These are phyloP conservation scores for Haemorhous mexicanus DNA, from an alignment of 2,113 vertebrate species.

Conservation along the genomic window DNA sequence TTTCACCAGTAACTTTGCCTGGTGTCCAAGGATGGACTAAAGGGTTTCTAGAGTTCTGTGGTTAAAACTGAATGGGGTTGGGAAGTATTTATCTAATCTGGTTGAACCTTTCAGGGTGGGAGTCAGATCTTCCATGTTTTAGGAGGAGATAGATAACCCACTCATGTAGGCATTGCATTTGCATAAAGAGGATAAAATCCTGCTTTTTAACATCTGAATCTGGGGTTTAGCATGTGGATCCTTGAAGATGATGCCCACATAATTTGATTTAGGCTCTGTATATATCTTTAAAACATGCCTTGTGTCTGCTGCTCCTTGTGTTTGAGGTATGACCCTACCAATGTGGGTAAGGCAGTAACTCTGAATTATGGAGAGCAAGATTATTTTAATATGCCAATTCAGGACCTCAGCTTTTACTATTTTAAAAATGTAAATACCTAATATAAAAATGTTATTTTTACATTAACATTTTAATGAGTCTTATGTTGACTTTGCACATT, in stretches of 20 bases:
- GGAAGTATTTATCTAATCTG: background rate
- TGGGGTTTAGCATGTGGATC: background rate
- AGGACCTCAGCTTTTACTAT: background rate
- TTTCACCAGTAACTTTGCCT: background rate
- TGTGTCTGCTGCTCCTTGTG: background rate
- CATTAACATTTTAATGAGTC: slow-evolving; percentile 63
- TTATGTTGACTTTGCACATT: slow-evolving; percentile 37
- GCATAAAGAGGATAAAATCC: background rate
- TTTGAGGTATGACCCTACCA: background rate
- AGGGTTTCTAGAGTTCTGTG: background rate
- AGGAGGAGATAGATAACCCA: background rate
- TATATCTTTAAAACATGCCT: background rate
- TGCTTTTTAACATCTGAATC: background rate
- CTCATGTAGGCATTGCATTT: background rate
- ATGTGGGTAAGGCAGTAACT: background rate
- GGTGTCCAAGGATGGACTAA: background rate
- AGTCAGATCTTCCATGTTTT: background rate
- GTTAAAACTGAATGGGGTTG: background rate
- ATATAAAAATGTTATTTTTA: slow-evolving; percentile 56
- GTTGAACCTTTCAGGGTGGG: background rate
- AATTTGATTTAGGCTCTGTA: background rate
- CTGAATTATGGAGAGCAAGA: background rate
- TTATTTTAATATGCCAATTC: background rate
- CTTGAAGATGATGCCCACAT: background rate
- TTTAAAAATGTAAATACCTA: slow-evolving; percentile 28